These are phyloP conservation scores for Miichthys miiuy DNA, from an alignment of 2,797 vertebrate species.

Conservation along the genomic window DNA sequence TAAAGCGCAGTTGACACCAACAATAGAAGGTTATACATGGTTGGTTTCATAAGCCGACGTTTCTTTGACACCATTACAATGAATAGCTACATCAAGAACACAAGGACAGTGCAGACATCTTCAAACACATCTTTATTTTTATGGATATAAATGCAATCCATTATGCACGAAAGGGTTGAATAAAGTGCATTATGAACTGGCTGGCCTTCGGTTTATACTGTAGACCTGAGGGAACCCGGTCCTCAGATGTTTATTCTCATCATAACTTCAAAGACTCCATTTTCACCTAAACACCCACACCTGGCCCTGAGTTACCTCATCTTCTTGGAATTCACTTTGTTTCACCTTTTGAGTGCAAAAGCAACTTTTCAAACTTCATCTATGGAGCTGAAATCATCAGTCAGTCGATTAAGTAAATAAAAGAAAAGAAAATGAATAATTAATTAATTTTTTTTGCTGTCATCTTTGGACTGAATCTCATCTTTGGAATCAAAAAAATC, in stretches of 20 bases:
- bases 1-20: neutral
- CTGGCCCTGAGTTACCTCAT: neutral
- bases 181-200: neutral
- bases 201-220: neutral
- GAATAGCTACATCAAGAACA: neutral
- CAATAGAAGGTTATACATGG: neutral
- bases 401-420: neutral
- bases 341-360: neutral
- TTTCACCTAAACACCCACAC: slow-evolving; percentile 2
- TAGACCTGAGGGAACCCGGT: neutral
- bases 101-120: neutral
- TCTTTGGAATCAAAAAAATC: no score
- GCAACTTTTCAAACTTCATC: neutral
- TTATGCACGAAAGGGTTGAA: neutral
- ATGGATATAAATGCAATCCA: neutral
- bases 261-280: neutral
- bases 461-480: no score
- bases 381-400: neutral
- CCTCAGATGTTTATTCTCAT: neutral
- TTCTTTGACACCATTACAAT: neutral
- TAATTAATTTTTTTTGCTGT: no score
- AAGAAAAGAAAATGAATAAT: neutral
- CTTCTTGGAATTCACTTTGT: neutral
- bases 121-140: neutral
- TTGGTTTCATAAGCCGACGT: neutral